Evolutionary conservation across 2,888 invertebrate species (phyloP), one percentile per base, ranked within the genome.

Genomic region (Cetonia aurata): DNA sequence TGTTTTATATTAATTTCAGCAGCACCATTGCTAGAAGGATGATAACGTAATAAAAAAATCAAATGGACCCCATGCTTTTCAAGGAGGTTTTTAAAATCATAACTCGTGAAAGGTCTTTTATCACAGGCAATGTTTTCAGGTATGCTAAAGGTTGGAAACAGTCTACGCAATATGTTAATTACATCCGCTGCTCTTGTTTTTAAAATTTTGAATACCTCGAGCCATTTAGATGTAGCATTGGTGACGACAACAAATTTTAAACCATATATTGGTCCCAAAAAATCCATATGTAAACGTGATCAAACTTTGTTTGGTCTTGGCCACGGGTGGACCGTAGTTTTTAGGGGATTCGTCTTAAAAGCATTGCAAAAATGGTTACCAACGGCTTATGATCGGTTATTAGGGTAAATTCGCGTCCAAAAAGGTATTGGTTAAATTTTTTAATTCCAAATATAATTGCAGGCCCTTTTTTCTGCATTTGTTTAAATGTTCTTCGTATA

Each of bases 261-360:
- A 50, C 50, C 50, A 50, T 50, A 50, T 19, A 50, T 17, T 10
- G 50, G 17, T 6, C 17, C 50, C 17, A 50, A 17, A 50, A 50
- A 17, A 17, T 50, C 50, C 1, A 50, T 50, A 50, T 50, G 50
- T 50, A 50, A 50, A 50, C 17, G 50, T 50, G 50, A 50, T 17
- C 50, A 50, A 50, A 50, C 17, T 9, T 50, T 13, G 9, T 19
- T 50, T 4, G 17, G 50, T 50, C 50, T 50, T 13, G 50, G 17
- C 50, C 50, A 50, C 9, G 17, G 50, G 19, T 50, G 50, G 13
- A 46, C 15, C n/a, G 15, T 46, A 17, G 50, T 50, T 50, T 50
- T 50, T 13, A 17, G 17, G 3, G 50, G 17, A 15, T 50, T 50
- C 17, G 15, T 50, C 17, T 19, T 50, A 50, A 50, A 50, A 50